These are phyloP conservation scores for Acanthornis magna DNA, from an alignment of 2,797 vertebrate species.

Conservation along the genomic window DNA sequence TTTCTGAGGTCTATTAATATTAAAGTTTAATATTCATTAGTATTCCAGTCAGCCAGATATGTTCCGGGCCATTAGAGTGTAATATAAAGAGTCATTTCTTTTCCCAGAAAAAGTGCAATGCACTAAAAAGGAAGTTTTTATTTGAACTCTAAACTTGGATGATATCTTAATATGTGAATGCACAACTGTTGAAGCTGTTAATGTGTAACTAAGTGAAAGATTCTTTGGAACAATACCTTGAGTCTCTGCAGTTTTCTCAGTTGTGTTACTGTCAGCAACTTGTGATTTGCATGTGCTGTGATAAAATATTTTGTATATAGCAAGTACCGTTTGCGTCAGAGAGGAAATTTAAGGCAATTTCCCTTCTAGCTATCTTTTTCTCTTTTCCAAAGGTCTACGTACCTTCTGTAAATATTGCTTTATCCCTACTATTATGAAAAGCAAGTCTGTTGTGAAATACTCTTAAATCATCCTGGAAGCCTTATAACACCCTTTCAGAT, in stretches of 20 bases:
- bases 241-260: neutral
- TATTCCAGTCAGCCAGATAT: neutral
- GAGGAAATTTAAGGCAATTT: neutral
- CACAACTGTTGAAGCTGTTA: conserved; percentile 25
- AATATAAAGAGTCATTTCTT: neutral
- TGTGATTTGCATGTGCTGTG: neutral
- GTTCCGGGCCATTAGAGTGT: neutral
- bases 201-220: conserved; percentile 37
- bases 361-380: neutral
- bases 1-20: neutral
- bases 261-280: neutral
- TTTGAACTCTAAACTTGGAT: neutral
- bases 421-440: neutral
- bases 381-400: neutral
- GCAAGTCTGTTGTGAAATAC: neutral
- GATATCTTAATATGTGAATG: neutral
- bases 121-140: neutral
- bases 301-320: neutral
- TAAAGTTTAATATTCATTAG: neutral
- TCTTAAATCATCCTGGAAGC: neutral
- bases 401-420: neutral
- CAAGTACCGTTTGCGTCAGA: neutral
- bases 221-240: neutral
- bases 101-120: neutral
- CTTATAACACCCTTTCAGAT: neutral